A percentile compares a stretch with the other conserved stretches of the same genome.
Evolutionary conservation across 2,888 invertebrate genomes (phyloP).

Genomic region (Allygus modestus): DNA sequence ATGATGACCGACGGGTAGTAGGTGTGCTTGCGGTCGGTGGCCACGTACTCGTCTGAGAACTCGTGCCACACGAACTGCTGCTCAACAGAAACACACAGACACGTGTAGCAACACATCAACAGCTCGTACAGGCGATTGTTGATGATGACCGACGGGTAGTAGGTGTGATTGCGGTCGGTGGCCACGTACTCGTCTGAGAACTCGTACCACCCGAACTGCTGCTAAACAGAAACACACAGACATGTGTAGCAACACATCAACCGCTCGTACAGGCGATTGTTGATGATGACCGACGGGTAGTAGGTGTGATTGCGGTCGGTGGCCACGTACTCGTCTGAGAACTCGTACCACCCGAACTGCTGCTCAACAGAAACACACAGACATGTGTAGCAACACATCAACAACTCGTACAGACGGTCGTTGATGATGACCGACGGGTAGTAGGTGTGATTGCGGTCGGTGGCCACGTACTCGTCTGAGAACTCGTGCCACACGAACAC

Average conservation of each 20-base stretch:
- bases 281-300: conserved; percentile 90
- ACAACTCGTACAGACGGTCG: conserved; percentile 91
- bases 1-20: conserved; percentile 91
- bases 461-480: conserved; percentile 86
- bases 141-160: conserved; percentile 90
- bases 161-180: conserved; percentile 86
- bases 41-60: conserved; percentile 86
- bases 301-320: conserved; percentile 88
- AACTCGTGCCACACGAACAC: conserved; percentile 91
- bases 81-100: neutral
- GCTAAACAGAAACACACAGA: conserved; percentile 68
- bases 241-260: no score
- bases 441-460: conserved; percentile 86
- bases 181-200: conserved; percentile 88
- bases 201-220: conserved; percentile 93
- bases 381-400: no score
- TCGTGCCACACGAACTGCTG: conserved; percentile 94
- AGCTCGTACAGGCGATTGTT: conserved; percentile 92
- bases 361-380: conserved; percentile 72
- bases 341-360: conserved; percentile 94
- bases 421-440: conserved; percentile 91
- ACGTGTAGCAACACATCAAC: no score
- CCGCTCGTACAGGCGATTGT: conserved; percentile 91
- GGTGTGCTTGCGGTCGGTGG: conserved; percentile 86
- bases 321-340: conserved; percentile 86